Percentiles rank a stretch among this genome's conserved stretches.
phyloP scores from a whole-genome alignment of 2,888 invertebrate genomes.

The Conomelus anceps region DNA sequence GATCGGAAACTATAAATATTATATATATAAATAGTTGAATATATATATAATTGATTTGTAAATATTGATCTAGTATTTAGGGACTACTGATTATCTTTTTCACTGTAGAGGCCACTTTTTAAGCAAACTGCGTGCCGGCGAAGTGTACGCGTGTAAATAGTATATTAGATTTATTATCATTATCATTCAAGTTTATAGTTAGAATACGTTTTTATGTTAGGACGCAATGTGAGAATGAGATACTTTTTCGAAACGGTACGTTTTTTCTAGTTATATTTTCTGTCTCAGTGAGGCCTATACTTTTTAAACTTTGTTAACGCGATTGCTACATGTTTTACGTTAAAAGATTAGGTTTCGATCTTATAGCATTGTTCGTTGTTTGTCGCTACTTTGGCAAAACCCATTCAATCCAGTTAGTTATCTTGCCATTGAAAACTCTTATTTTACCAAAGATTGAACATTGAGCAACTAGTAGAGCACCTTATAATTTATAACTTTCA shows the following conservation, averaged over 20 bases:
- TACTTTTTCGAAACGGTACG: neutral
- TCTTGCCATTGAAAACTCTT: neutral
- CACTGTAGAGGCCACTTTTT: neutral
- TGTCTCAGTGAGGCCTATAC: neutral
- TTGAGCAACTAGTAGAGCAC: too few species aligned
- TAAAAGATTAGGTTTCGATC: too few species aligned
- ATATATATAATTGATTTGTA: neutral
- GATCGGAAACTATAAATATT: neutral
- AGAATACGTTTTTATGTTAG: neutral
- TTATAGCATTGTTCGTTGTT: neutral
- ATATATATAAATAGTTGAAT: neutral
- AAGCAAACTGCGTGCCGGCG: neutral
- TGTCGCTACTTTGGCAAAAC: neutral
- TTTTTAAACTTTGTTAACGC: neutral
- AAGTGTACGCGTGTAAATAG: conserved; percentile 21
- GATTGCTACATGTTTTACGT: neutral
- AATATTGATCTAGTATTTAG: neutral
- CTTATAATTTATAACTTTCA: neutral
- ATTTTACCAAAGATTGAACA: neutral
- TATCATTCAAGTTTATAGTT: neutral
- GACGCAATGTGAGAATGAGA: neutral
- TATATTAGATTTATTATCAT: neutral
- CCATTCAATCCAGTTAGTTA: neutral
- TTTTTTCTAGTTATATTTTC: neutral
- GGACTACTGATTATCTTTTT: neutral